A percentile compares a stretch with the other conserved stretches of the same genome.
Evolutionary conservation across 2,888 invertebrate species (phyloP).

Genomic region (Clunio marinus): DNA sequence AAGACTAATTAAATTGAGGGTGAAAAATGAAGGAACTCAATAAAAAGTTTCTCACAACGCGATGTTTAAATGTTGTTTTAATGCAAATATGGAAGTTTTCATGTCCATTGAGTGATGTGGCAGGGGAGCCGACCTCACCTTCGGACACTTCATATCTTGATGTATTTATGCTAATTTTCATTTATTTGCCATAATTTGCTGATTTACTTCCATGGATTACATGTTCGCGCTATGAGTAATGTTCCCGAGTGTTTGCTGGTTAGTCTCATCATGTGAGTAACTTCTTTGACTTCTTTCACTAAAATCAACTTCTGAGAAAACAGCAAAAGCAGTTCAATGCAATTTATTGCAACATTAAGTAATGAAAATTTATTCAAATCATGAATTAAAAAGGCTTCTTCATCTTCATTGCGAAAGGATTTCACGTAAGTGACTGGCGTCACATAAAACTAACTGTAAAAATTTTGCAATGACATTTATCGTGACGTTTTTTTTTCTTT

Average conservation of each 20-base stretch:
- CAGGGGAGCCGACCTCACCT: not conserved
- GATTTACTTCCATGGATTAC: slow-evolving; percentile 21
- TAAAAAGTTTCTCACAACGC: no score
- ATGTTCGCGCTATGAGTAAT: slow-evolving; percentile 27
- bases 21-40: no score
- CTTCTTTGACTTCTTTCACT: not conserved
- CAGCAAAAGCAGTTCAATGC: slow-evolving; percentile 28
- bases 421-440: slow-evolving; percentile 22
- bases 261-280: not conserved
- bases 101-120: not conserved
- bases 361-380: slow-evolving; percentile 35
- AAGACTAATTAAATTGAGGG: not conserved
- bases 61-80: not conserved
- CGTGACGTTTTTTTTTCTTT: no score
- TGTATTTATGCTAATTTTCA: slow-evolving; percentile 34
- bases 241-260: not conserved
- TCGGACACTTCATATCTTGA: slow-evolving; percentile 22
- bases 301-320: slow-evolving; percentile 25
- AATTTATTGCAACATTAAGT: slow-evolving; percentile 16
- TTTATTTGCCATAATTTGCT: slow-evolving; percentile 28
- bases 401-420: not conserved
- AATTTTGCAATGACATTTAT: not conserved
- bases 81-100: slow-evolving; percentile 8
- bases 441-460: not conserved
- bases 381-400: slow-evolving; percentile 15